Evolutionary conservation across 2,113 vertebrate species (phyloP).

Genomic region (Callospermophilus lateralis): DNA sequence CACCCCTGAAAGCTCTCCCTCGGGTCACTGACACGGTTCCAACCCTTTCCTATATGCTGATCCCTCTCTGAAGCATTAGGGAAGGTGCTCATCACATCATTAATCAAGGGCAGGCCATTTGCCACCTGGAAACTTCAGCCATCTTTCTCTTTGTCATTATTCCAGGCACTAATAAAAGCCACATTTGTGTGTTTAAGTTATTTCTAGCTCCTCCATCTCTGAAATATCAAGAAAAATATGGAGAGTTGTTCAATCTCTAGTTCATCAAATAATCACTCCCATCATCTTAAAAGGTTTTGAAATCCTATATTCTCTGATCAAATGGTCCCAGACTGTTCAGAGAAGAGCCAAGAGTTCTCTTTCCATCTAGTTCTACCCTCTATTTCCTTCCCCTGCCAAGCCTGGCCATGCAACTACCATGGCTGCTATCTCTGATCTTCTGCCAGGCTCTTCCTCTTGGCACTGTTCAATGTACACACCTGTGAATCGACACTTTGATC

Average conservation of each 20-base stretch:
- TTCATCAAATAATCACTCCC: conserved; percentile 14
- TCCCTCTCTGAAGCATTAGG: neutral
- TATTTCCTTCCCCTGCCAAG: neutral
- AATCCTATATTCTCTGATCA: neutral
- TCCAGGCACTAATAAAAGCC: conserved; percentile 38
- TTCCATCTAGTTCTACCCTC: neutral
- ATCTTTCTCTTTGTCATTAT: neutral
- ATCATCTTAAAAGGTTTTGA: conserved; percentile 5
- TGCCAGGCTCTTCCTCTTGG: neutral
- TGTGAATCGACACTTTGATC: neutral
- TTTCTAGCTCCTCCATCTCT: neutral
- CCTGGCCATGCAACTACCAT: neutral
- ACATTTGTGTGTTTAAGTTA: neutral
- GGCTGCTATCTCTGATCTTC: neutral
- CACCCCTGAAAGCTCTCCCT: neutral
- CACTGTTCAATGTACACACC: neutral
- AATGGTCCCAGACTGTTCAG: neutral
- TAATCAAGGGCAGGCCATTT: neutral
- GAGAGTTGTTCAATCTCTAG: neutral
- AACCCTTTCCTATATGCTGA: neutral
- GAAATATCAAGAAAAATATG: neutral
- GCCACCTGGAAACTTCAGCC: neutral
- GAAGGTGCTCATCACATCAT: neutral
- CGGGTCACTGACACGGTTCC: neutral
- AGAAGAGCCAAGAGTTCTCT: conserved; percentile 18